Evolutionary conservation across 2,113 vertebrate genomes (phyloP).

Genomic region (Pseudonaja textilis): DNA sequence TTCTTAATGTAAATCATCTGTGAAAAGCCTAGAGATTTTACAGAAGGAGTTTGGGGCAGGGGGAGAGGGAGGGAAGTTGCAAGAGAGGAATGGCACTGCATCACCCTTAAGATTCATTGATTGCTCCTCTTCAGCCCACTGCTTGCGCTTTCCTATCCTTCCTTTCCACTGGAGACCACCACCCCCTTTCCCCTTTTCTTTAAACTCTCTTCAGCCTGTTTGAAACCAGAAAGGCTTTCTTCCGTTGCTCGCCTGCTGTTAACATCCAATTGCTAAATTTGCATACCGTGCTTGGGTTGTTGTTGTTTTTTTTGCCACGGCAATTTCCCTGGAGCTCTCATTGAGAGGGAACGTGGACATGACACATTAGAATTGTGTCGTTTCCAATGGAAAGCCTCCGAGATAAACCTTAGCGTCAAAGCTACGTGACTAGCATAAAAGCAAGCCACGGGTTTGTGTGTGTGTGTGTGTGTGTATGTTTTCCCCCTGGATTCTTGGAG

Average conservation of each 20-base stretch:
- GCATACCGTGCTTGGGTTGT: not conserved
- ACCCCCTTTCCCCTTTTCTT: not conserved
- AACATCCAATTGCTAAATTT: conserved; percentile 1
- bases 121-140: not conserved
- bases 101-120: not conserved
- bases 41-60: not conserved
- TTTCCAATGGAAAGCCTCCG: conserved; percentile 17
- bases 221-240: not conserved
- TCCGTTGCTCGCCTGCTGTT: not conserved
- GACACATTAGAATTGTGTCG: not conserved
- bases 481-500: not conserved
- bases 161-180: not conserved
- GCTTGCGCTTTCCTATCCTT: not conserved
- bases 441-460: not conserved
- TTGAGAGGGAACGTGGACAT: conserved; percentile 3
- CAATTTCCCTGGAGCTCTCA: conserved; percentile 39
- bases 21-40: not conserved
- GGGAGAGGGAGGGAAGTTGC: not conserved
- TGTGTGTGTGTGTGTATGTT: no score
- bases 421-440: not conserved
- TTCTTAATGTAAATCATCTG: not conserved
- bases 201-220: not conserved
- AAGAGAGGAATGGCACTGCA: not conserved
- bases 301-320: no score
- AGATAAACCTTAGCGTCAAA: not conserved